Conservation (phyloP, 2,888 invertebrate genomes). For the Cantharis flavilabris region DNA sequence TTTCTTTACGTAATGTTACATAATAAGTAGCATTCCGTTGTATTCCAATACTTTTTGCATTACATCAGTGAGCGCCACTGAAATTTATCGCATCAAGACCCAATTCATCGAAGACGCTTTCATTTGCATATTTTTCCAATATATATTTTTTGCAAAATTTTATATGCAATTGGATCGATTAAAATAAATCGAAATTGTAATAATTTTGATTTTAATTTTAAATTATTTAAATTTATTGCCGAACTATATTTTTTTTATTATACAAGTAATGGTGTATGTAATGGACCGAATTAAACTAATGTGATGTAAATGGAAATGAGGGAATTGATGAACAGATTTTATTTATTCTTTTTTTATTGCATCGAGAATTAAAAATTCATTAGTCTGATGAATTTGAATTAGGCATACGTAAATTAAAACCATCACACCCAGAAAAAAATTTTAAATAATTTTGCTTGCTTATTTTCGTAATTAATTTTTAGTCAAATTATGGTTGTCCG, state of each 20-base stretch:
- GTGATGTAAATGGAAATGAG: neutral
- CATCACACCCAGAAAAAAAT: neutral
- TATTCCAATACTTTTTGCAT: conserved; percentile 27
- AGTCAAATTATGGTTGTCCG: neutral
- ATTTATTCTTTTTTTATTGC: neutral
- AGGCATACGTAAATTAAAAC: neutral
- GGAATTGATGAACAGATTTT: neutral
- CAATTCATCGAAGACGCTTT: neutral
- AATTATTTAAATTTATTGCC: neutral
- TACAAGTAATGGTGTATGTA: neutral
- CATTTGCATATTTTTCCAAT: neutral
- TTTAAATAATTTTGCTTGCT: neutral
- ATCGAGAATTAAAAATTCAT: neutral
- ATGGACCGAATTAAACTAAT: neutral
- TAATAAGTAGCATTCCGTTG: conserved; percentile 35
- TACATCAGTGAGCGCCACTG: conserved; percentile 22
- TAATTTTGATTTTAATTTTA: neutral
- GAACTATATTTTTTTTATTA: neutral
- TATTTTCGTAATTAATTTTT: neutral
- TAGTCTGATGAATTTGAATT: neutral
- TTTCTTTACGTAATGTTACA: conserved; percentile 51
- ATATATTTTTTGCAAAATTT: neutral
- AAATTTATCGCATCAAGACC: neutral
- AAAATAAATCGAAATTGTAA: neutral
- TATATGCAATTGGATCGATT: neutral